Evolutionary conservation across 2,888 invertebrate species (phyloP), one percentile per base, ranked within the genome.

Genomic region (Alloplasta piceator): DNA sequence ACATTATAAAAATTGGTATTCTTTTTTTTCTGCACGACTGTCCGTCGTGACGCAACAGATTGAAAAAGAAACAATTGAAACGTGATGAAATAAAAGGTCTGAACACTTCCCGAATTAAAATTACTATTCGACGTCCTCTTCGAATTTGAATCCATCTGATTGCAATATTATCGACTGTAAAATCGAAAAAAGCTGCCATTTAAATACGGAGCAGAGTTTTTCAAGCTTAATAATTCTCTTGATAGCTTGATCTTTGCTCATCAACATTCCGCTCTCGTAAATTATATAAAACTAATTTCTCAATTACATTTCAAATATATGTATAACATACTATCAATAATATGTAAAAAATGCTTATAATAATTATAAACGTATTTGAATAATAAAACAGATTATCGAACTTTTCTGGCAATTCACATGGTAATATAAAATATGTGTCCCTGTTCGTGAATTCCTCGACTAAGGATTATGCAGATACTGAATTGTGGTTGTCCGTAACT

Each of bases 321-420:
- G 43, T 52, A 61, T 61, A 60, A 66, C 26, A 38, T 64, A 64
- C 68, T 66, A 70, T 79, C 10, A 63, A 16, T 68, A 58, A 58
- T 55, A 68, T 66, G 26, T 26, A 26, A 26, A 26, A 52, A 50
- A 66, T 66, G 55, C n/a, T 46, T 73, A 43, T 52, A n/a, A 67
- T 52, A 61, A 56, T 63, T 56, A 76, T 63, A 55, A 70, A 74
- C 63, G 48, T 58, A 52, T 52, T 14, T 56, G 9, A 36, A 67
- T 78, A 61, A 66, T 56, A 66, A 73, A 63, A 73, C 67, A 52
- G 63, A 61, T 71, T 56, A 6, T 56, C 14, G 52, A 55, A 41
- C 55, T 48, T 61, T 60, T 50, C 38, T 41, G 56, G 38, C 64
- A 43, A 26, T 63, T 26, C 61, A 39, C 58, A 48, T 68, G 38